Base-by-base conservation (phyloP, 2,888 invertebrate genomes). In the Drosophila ochracea region DNA sequence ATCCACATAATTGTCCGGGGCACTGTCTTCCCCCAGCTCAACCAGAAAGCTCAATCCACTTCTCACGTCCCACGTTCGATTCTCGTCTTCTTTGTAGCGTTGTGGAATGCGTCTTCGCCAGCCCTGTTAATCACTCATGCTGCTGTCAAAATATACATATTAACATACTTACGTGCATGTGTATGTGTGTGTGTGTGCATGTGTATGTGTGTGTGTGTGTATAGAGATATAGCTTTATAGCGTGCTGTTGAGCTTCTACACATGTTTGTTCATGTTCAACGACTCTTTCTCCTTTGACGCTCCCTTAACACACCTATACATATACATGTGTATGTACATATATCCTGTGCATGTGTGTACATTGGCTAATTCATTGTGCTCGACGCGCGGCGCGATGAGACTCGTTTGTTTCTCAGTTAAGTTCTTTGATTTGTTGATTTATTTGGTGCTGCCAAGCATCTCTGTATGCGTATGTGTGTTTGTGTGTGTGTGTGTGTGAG, bases 381-480 rank as follows among this genome's bases (percentile, higher is more conserved):
- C 13, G 53, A 47, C 69, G 64, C 73, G 57, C 37, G 41, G 31
- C 66, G 58, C 68, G 67, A 57, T 50, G 70, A 68, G 75, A 71
- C 67, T 76, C 69, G 74, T 76, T 82, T 80, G 69, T 80, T 82
- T 80, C 76, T 73, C 69, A 71, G 81, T 76, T 82, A 79, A 82
- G 82, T 79, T 82, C 83, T 83, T 83, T 83, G 82, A 83, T 83
- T 82, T 83, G 68, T 81, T 83, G 76, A 83, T 83, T 74, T 81
- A 78, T 83, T 76, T 83, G 68, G 62, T 61, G 57, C 58, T 57
- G 13, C 28, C 11, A n/a, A 25, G 52, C 49, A 6, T 25, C n/a
- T 30, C 28, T 37, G 28, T 41, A 31, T 52, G 30, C 21, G 50
- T 47, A 19, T 30, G 10, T 21, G 21, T 53, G 30, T 55, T 30